Conservation (phyloP, 2,888 invertebrate genomes). For the Drosophila siamana region DNA sequence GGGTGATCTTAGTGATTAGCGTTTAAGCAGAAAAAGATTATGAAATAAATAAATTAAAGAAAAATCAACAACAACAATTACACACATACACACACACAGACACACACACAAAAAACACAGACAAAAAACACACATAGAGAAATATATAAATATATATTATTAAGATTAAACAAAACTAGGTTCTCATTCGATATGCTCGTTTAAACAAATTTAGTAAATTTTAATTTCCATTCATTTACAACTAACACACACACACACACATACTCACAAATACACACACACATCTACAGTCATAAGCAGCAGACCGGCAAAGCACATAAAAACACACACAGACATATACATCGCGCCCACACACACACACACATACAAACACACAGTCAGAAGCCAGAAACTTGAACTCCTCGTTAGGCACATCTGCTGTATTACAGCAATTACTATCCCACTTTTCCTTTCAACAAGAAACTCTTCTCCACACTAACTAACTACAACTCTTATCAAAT, state of each 20-base stretch:
- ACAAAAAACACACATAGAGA: constrained; percentile 22
- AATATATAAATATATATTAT: constrained; percentile 47
- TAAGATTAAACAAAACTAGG: constrained; percentile 51
- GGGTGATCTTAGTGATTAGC: constrained; percentile 85
- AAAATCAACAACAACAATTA: constrained; percentile 37
- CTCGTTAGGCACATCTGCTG: constrained; percentile 5
- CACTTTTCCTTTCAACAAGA: constrained; percentile 18
- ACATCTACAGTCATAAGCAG: constrained; percentile 22
- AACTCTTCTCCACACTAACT: constrained; percentile 17
- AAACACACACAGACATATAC: constrained; percentile 2
- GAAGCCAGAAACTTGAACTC: constrained; percentile 6
- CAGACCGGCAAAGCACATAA: constrained; percentile 29
- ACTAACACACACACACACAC: constrained; percentile 4
- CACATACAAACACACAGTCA: constrained; percentile 6
- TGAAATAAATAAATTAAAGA: constrained; percentile 26
- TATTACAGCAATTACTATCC: constrained; percentile 2
- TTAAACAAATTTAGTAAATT: constrained; percentile 18
- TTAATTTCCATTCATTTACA: constrained; percentile 14
- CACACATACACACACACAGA: constrained; percentile 36
- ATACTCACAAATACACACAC: too few species aligned
- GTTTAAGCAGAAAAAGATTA: constrained; percentile 68
- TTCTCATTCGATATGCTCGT: constrained; percentile 41
- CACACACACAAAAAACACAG: constrained; percentile 11
- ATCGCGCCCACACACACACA: constrained; percentile 5
- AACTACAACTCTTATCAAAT: constrained; percentile 18